phyloP scores from a whole-genome alignment of 2,113 vertebrate genomes.

The Hucho hucho region DNA sequence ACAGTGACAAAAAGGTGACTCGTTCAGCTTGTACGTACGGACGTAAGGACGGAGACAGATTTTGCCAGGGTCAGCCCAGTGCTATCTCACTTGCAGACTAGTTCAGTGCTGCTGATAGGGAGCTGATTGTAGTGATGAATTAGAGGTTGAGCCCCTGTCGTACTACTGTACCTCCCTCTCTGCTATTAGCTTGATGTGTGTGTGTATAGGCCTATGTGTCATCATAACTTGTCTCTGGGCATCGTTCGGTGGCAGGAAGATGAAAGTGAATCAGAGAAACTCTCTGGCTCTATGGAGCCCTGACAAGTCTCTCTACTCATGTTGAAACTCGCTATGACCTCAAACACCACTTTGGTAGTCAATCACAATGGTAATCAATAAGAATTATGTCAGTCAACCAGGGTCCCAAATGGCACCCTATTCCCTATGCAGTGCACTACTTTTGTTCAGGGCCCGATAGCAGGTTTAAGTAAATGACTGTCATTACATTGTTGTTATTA shows the following conservation, averaged over 20 bases:
- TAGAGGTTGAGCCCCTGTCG: not conserved
- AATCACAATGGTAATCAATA: conserved; percentile 58
- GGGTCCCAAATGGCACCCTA: no score
- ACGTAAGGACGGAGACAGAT: no score
- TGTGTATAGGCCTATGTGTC: no score
- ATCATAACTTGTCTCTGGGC: not conserved
- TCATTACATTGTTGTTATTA: conserved; percentile 99
- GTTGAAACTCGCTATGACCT: conserved; percentile 25
- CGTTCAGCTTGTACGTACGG: no score
- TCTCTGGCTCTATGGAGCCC: conserved; percentile 15
- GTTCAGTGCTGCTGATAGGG: not conserved
- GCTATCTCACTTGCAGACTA: not conserved
- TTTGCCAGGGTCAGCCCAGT: not conserved
- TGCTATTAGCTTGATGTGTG: conserved; percentile 26
- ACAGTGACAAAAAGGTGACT: no score
- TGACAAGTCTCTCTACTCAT: conserved; percentile 33
- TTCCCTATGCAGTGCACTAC: no score
- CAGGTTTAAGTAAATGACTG: conserved; percentile 94
- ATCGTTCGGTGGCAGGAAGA: not conserved
- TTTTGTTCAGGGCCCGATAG: conserved; percentile 40
- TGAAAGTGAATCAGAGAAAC: not conserved
- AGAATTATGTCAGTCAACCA: conserved; percentile 35
- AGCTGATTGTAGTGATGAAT: not conserved
- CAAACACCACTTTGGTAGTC: conserved; percentile 23
- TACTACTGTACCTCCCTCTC: not conserved